A percentile compares a stretch with the other conserved stretches of the same genome.
phyloP scores from a whole-genome alignment of 2,797 vertebrate species.

The Meda fulgida region DNA sequence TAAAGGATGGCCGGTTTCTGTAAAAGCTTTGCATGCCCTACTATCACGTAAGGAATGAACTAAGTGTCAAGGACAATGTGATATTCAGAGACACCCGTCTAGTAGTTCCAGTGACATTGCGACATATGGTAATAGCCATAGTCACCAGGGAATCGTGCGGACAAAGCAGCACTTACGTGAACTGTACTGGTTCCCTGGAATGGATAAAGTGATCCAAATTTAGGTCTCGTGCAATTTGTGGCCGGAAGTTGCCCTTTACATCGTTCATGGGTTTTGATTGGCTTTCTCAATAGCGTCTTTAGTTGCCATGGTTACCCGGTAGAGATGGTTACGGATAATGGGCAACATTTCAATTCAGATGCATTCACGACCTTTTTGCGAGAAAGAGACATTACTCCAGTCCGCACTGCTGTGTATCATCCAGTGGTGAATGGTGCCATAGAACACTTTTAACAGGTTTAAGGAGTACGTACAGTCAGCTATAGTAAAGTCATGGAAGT shows the following conservation, averaged over 20 bases:
- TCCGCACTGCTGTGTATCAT: neutral
- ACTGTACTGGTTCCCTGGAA: no score
- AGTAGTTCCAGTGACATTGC: neutral
- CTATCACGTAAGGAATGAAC: no score
- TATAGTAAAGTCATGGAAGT: no score
- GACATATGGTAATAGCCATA: neutral
- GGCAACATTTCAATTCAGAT: neutral
- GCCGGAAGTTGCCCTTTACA: neutral
- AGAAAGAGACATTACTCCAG: neutral
- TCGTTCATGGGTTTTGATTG: neutral
- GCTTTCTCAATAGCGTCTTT: neutral
- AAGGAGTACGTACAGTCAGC: neutral
- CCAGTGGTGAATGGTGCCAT: conserved; percentile 3
- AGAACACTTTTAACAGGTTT: neutral
- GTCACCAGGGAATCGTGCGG: neutral
- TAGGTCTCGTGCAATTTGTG: no score
- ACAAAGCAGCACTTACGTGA: neutral
- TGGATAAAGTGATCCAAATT: no score
- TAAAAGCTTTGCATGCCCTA: no score
- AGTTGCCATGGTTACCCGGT: neutral
- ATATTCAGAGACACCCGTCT: neutral
- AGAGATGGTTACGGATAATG: neutral
- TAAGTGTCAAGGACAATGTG: neutral
- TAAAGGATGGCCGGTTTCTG: no score
- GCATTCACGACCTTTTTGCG: neutral